Base-by-base conservation (phyloP, 2,888 invertebrate genomes). In the Cheilosia urbana region DNA sequence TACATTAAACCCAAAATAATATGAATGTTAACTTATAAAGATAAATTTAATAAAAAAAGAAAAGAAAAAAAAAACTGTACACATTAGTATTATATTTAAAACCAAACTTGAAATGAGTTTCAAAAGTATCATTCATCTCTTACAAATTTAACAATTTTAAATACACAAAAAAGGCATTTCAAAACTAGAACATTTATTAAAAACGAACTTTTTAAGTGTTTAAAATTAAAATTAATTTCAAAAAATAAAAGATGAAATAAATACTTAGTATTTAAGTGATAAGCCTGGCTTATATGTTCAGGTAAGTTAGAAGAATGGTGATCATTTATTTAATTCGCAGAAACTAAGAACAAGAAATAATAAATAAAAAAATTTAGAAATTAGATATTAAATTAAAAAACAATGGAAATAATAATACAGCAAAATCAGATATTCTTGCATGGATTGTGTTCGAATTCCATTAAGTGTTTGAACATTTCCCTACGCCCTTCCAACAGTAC, bases 251-350 rank as follows among this genome's bases (percentile, higher is more conserved):
- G 15, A 34, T 62, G 45, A 58, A 62, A n/a, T 53, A 82, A 81
- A 87, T 73, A 77, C 71, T 69, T 82, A 82, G 85, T 72, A 81
- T 81, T 81, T 85, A 81, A 81, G 85, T 81, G 76, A 81, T 85
- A 80, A 60, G 21, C 68, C 60, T 60, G 34, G 34, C 30, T 45
- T 21, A 15, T 21, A 15, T 13, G 42, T 21, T 15, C 72, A 53
- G 72, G 72, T 34, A 17, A 58, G 45, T 66, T 85, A 72, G 85
- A 77, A 81, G 49, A 77, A 80, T 76, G 84, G 81, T 85, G 81
- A 85, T 85, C 72, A 66, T 81, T 77, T 51, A 81, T 66, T 27
- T n/a, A 27, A 65, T 65, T 45, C 47, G 15, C 47, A 42, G n/a
- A 58, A 60, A 40, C 37, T 24, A 27, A 40, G 40, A 27, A 34